Conservation (phyloP, 1,140 invertebrate genomes). For the Calliopsis andreniformis region DNA sequence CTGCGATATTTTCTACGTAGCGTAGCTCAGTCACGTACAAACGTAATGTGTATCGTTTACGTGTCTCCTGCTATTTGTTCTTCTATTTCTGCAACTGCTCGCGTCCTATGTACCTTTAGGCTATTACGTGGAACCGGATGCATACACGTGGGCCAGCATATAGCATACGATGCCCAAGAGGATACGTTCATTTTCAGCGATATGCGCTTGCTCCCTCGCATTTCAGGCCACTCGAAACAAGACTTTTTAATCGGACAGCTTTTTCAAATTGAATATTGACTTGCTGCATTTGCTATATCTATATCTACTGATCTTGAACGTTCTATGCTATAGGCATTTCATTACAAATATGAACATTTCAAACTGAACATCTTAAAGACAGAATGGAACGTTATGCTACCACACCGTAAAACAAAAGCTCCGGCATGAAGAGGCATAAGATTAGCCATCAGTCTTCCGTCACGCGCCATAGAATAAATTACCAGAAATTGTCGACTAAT, state of each 20-base stretch:
- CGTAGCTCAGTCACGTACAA: conserved; percentile 54
- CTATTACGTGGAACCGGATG: conserved; percentile 19
- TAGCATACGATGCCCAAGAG: conserved; percentile 24
- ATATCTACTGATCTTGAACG: neutral
- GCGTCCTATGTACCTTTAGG: conserved; percentile 32
- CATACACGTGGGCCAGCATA: conserved; percentile 7
- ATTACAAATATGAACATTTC: too few relatives aligned
- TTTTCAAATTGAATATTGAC: conserved; percentile 16
- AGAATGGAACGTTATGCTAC: too few relatives aligned
- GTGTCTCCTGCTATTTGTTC: conserved; percentile 48
- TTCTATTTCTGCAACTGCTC: conserved; percentile 32
- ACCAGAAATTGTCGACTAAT: conserved; percentile 35
- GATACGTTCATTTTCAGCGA: conserved; percentile 20
- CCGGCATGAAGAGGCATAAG: too few relatives aligned
- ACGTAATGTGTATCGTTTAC: conserved; percentile 65
- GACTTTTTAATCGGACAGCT: conserved; percentile 17
- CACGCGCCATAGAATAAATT: too few relatives aligned
- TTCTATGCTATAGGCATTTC: too few relatives aligned
- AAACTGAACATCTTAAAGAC: too few relatives aligned
- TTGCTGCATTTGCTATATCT: too few relatives aligned
- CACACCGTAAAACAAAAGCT: too few relatives aligned
- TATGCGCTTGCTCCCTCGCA: too few relatives aligned
- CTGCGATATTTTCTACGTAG: conserved; percentile 14
- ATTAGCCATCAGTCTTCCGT: too few relatives aligned
- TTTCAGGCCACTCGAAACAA: neutral